Evolutionary conservation across 2,797 vertebrate species (phyloP).

Genomic region (Eutrigla gurnardus): DNA sequence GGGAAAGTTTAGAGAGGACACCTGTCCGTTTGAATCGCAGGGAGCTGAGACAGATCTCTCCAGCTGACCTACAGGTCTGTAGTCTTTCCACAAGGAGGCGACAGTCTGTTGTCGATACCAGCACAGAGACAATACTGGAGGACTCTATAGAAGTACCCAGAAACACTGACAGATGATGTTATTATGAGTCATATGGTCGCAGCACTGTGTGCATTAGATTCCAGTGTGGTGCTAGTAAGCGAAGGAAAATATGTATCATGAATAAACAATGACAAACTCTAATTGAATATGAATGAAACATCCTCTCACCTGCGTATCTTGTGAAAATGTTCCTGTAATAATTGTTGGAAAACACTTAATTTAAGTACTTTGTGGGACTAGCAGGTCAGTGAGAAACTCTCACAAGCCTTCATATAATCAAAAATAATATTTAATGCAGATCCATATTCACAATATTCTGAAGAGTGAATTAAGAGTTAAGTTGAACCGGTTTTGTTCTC

Average conservation of each 20-base stretch:
- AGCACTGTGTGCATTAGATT: background rate
- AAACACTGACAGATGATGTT: conserved; percentile 66
- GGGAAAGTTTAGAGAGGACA: conserved; percentile 65
- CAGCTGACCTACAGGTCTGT: conserved; percentile 69
- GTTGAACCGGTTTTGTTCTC: background rate
- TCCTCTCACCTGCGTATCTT: background rate
- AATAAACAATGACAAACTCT: background rate
- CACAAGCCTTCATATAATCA: background rate
- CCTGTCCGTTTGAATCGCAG: conserved; percentile 83
- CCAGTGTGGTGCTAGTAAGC: background rate
- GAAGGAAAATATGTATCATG: background rate
- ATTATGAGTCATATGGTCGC: conserved; percentile 5
- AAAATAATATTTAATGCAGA: background rate
- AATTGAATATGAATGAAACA: background rate
- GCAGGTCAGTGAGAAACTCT: background rate
- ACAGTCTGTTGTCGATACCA: conserved; percentile 70
- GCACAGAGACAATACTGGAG: conserved; percentile 75
- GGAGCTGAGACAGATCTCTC: conserved; percentile 85
- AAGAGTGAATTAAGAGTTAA: background rate
- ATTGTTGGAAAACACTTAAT: background rate
- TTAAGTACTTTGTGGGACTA: background rate
- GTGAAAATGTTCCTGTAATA: background rate
- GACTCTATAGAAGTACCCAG: conserved; percentile 86
- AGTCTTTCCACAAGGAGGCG: conserved; percentile 64
- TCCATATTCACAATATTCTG: conserved; percentile 2